Base-by-base conservation (phyloP, 37 sponge, comb jelly and placozoan genomes). In the Cladorhizidae sp. region DNA sequence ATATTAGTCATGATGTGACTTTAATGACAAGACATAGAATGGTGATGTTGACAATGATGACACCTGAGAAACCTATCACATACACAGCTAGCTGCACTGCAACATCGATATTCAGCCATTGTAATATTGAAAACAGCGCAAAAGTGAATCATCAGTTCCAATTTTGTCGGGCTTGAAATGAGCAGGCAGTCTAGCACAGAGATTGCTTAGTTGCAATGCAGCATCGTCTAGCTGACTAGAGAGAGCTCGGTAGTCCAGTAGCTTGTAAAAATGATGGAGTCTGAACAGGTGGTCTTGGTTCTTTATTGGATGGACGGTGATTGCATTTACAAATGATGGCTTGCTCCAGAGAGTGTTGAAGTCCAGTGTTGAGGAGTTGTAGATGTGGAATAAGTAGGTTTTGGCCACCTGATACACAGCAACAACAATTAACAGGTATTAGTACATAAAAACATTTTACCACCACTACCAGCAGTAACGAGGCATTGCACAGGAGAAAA, bases 291-390 rank as follows among this genome's bases (percentile, higher is more conserved):
- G 80, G 64, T 76, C 71, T 0, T 75, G 82, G 37, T 81, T 41
- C 62, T 87, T 87, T 37, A 81, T 71, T 0, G 88, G 88, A 39
- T 87, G 88, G 9, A 87, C 54, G 1, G 77, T 73, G 40, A 87
- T 76, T 51, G 69, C 64, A 25, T 68, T 40, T 31, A 49, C 28
- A 26, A 87, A 57, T 40, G 29, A 20, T 8, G 68, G 70, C 8
- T 64, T 68, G 25, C 45, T 59, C 88, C 88, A 87, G 23, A 87
- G 71, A 9, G 76, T 70, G 33, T 45, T 45, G 72, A 3, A 76
- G 76, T 8, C 43, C 35, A 54, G 76, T 70, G 18, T 59, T 36
- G 50, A 64, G 52, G 6, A 37, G 64, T 22, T 12, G 26, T 43
- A 73, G 73, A 65, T 82, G 74, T 40, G 40, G 62, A 0, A 42